These are phyloP conservation scores for Lepus americanus DNA, from an alignment of 2,113 vertebrate species.

Conservation along the genomic window DNA sequence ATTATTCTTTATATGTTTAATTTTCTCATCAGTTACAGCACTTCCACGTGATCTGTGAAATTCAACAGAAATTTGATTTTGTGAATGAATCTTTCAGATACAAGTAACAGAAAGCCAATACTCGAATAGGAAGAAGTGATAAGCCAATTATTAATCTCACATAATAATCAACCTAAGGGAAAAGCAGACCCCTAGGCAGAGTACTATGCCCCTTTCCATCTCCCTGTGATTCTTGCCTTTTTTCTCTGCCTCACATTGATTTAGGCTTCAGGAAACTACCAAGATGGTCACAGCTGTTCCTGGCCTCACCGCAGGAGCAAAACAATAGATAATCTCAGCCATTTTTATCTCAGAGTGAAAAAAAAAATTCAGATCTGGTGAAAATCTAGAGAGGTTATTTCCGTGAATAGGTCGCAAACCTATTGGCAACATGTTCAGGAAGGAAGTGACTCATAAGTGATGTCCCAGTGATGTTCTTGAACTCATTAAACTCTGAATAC, in stretches of 20 bases:
- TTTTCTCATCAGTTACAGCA: background rate
- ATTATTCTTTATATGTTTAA: background rate
- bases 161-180: background rate
- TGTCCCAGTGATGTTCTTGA: background rate
- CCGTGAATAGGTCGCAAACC: background rate
- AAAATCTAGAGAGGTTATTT: background rate
- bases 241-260: background rate
- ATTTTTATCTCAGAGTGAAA: background rate
- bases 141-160: background rate
- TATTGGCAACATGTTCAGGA: background rate
- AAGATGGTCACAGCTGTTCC: background rate
- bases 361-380: background rate
- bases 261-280: background rate
- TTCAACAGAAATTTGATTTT: background rate
- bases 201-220: background rate
- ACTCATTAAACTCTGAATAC: constrained; percentile 34
- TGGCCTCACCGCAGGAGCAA: background rate
- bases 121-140: background rate
- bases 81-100: background rate
- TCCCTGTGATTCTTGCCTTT: background rate
- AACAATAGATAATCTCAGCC: background rate
- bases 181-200: background rate
- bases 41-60: background rate
- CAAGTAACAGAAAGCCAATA: background rate
- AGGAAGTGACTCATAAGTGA: constrained; percentile 40